Base-by-base conservation (phyloP, 2,888 invertebrate genomes). In the Coleophora flavipennella region DNA sequence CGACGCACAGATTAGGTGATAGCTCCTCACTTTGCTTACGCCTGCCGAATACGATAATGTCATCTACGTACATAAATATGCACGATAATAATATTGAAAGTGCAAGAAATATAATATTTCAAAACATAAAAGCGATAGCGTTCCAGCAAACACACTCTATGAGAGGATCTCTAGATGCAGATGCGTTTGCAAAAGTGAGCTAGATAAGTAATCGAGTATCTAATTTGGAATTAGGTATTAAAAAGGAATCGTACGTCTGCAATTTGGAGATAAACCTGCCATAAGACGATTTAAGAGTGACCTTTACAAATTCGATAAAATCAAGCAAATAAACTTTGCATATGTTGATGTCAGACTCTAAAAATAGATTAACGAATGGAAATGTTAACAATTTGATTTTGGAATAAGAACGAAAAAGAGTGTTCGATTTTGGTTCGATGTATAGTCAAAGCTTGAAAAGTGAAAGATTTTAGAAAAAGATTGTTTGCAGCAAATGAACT, bases 261-360 rank as follows among this genome's bases (percentile, higher is more conserved):
- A 2, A 32, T 38, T 27, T 14, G 13, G 14, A 12, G 27, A 33
- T 38, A 35, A 3, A 28, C 35, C 12, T 31, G 11, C n/a, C 8
- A 12, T 31, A 12, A 26, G 34, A 36, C 35, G 32, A 43, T 31
- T 35, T 40, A 43, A 38, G n/a, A 42, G 42, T 47, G 38, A 40
- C 48, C 38, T 40, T 45, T 42, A 40, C 43, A 45, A 62, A 61
- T 64, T 62, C 51, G 60, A 56, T 58, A 62, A 56, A 58, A 55
- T 54, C 62, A 67, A 59, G 62, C 54, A 54, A 62, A 59, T 59
- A 67, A 67, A 67, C 65, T 46, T 53, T 51, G 52, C 48, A 64
- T 59, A 59, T 50, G 58, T 57, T 76, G 75, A 79, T 75, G 76
- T 80, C 77, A 80, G 57, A 52, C 45, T 50, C 67, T 76, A 75